phyloP scores from a whole-genome alignment of 2,888 invertebrate genomes.

The Clostera curtula region DNA sequence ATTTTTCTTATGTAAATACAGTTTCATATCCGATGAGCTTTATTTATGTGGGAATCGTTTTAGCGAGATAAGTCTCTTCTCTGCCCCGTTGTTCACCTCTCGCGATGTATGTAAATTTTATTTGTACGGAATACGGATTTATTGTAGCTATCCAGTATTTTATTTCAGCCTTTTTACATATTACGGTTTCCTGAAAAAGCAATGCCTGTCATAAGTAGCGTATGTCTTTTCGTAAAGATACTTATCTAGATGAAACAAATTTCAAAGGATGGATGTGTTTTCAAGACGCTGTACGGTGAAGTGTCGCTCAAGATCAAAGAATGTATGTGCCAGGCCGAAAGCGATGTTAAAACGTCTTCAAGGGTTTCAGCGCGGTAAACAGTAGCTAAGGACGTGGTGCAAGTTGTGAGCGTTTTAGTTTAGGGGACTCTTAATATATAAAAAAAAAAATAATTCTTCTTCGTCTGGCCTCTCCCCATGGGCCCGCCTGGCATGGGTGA shows the following conservation, averaged over 20 bases:
- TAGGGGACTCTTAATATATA: too few species aligned
- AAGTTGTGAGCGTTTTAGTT: slow-evolving; percentile 21
- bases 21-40: slow-evolving; percentile 75
- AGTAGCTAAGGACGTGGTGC: slow-evolving; percentile 38
- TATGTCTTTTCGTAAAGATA: slow-evolving; percentile 9
- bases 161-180: slow-evolving; percentile 1
- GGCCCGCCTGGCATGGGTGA: too few species aligned
- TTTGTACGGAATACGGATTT: slow-evolving; percentile 55
- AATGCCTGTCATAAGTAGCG: slow-evolving; percentile 1
- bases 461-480: too few species aligned
- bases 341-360: slow-evolving; percentile 64
- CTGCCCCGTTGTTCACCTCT: slow-evolving; percentile 59
- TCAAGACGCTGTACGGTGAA: slow-evolving; percentile 35
- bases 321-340: slow-evolving; percentile 41
- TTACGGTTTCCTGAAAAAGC: neutral
- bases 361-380: slow-evolving; percentile 64
- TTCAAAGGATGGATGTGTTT: slow-evolving; percentile 34
- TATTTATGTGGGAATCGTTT: slow-evolving; percentile 76
- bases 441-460: too few species aligned
- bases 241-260: slow-evolving; percentile 18
- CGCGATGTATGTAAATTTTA: slow-evolving; percentile 59
- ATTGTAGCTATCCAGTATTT: slow-evolving; percentile 30
- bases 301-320: slow-evolving; percentile 67
- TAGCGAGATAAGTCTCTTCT: slow-evolving; percentile 68
- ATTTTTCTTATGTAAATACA: slow-evolving; percentile 74